These are phyloP conservation scores for Esperia sulphurella DNA, from an alignment of 2,888 invertebrate species.

Conservation along the genomic window DNA sequence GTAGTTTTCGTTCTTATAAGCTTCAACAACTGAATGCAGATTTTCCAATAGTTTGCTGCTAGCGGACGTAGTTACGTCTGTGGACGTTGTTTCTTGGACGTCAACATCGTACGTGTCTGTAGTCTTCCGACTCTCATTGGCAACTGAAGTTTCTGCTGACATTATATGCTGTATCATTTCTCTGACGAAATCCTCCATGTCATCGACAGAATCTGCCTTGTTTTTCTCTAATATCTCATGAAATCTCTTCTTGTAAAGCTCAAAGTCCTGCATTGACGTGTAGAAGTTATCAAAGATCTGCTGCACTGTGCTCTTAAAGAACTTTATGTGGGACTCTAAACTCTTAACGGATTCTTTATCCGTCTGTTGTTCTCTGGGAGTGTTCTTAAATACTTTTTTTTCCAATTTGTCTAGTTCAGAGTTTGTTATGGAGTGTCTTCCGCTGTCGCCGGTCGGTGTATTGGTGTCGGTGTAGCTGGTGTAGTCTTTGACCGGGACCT, in stretches of 20 bases:
- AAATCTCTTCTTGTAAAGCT: constrained; percentile 54
- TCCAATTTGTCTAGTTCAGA: constrained; percentile 54
- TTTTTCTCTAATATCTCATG: constrained; percentile 53
- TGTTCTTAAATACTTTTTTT: constrained; percentile 41
- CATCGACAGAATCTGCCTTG: constrained; percentile 41
- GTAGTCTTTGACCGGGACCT: constrained; percentile 51
- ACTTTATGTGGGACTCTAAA: constrained; percentile 56
- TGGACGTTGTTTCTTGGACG: neutral
- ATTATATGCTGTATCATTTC: constrained; percentile 61
- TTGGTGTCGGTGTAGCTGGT: constrained; percentile 19
- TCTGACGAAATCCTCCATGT: constrained; percentile 62
- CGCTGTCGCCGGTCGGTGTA: constrained; percentile 16
- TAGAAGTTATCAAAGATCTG: constrained; percentile 63
- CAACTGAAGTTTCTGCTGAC: constrained; percentile 38
- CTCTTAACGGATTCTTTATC: constrained; percentile 36
- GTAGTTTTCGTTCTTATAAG: constrained; percentile 52
- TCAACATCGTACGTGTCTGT: neutral
- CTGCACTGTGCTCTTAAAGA: constrained; percentile 57
- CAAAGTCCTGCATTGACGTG: constrained; percentile 52
- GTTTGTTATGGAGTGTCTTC: constrained; percentile 36
- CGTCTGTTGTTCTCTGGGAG: constrained; percentile 48
- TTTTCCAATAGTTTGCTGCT: neutral
- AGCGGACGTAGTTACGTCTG: neutral
- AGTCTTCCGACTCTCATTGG: constrained; percentile 16
- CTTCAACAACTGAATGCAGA: constrained; percentile 29